phyloP scores from a whole-genome alignment of 2,113 vertebrate species.

The Microcebus griseorufus region DNA sequence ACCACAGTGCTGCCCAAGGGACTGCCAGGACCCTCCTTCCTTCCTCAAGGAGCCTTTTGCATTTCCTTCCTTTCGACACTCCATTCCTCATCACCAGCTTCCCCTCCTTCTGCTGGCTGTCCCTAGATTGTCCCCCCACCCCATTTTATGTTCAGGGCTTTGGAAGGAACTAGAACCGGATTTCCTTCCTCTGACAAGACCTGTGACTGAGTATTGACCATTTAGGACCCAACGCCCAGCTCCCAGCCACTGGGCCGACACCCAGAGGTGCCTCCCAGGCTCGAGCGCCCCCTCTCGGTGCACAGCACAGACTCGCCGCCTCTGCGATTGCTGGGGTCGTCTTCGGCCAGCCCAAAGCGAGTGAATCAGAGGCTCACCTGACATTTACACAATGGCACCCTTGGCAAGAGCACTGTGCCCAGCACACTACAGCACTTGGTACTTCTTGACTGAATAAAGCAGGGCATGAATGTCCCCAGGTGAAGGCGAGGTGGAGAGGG shows the following conservation, averaged over 20 bases:
- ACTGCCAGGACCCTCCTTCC: background rate
- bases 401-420: background rate
- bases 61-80: background rate
- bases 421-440: background rate
- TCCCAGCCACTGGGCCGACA: background rate
- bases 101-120: background rate
- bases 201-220: background rate
- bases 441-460: background rate
- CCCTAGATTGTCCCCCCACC: accelerated
- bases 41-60: background rate
- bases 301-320: background rate
- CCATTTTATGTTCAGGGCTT: background rate
- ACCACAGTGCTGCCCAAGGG: background rate
- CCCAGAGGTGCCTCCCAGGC: background rate
- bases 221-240: background rate
- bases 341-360: background rate
- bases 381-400: background rate
- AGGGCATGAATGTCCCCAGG: background rate
- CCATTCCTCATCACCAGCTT: background rate
- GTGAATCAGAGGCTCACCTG: background rate
- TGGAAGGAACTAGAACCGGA: background rate
- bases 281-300: background rate
- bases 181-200: background rate
- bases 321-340: too few species aligned
- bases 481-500: background rate